Evolutionary conservation across 2,113 vertebrate genomes (phyloP), one percentile per base, ranked within the genome.

Genomic region (Naja naja): DNA sequence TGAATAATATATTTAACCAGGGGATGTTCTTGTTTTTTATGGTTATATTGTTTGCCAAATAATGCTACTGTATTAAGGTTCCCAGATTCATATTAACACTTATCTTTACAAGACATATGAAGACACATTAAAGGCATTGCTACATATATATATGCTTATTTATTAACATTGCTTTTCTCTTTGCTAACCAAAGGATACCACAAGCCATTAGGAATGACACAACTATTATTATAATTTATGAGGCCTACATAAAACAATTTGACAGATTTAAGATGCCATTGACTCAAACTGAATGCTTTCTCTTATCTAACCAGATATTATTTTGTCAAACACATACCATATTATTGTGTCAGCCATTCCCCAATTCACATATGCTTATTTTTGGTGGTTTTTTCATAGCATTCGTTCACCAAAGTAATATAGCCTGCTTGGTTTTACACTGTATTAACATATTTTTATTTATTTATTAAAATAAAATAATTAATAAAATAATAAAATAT

Each of bases 101-200:
- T 93, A 91, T 89, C 87, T 90, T 94, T 94, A 94, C 85, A 89
- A 93, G 81, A 88, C 90, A 94, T 94, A 86, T 95, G 94, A 94
- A 94, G 89, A 96, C 94, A 96, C 85, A 88, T 88, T 85, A 92
- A 86, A 89, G 92, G 88, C 91, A 93, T 96, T 95, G 91, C 74
- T 85, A n/a, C 56, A 89, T 88, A 89, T 54, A 93, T 58, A 43
- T 39, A 64, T 22, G 23, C 89, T 94, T 94, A 91, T 94, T 95
- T 94, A 90, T 93, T 92, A 94, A 86, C 93, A 94, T 94, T 81
- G 93, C 93, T 95, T 95, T 96, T 96, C 93, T 96, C 93, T 96
- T 97, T 96, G 94, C 94, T 96, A 95, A 92, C 90, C 94, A 95
- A 95, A 96, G 91, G 92, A 97, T 96, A 95, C 94, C 91, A 93